Evolutionary conservation across 2,888 invertebrate species (phyloP), one percentile per base, ranked within the genome.

Genomic region (Corbicula japonica): DNA sequence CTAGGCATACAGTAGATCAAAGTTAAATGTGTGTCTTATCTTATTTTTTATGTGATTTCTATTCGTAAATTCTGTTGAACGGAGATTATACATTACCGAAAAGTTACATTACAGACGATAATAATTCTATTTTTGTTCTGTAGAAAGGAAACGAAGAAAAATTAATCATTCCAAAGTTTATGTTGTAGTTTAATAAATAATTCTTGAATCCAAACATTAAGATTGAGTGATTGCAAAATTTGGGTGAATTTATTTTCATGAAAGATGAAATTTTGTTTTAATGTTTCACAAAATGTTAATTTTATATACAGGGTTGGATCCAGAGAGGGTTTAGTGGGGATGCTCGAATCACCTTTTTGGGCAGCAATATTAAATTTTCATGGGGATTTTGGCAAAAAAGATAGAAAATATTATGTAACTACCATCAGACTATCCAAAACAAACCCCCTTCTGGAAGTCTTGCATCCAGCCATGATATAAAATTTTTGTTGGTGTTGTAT

Each of bases 1-100:
- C 52, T 50, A 50, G 23, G 63, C 35, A 70, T 61, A 60, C 34
- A 52, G 50, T 41, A 70, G 38, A 70, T 70, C 70, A 70, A 70
- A 70, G 50, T 63, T 34, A 35, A 54, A 54, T 48, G 35, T 35
- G 35, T 3, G 18, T 34, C 63, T 63, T 63, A 63, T 63, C 63
- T 56, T 32, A 56, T 34, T 34, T 32, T 34, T 56, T 18, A 5
- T 28, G 26, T 30, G 52, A 52, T 46, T 46, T 26, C 26, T 28
- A 70, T 70, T 48, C 70, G 38, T 61, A 61, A 48, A 70, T 70
- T 48, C 38, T 44, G 30, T 38, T 35, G 61, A 50, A 58, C 61
- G 38, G 28, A 46, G 50, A 70, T 60, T 61, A 46, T 50, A 70
- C 52, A 63, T 52, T 38, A 46, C 48, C 28, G 58, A 58, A 70